phyloP scores from a whole-genome alignment of 2,888 invertebrate species.

The Thera obeliscata region DNA sequence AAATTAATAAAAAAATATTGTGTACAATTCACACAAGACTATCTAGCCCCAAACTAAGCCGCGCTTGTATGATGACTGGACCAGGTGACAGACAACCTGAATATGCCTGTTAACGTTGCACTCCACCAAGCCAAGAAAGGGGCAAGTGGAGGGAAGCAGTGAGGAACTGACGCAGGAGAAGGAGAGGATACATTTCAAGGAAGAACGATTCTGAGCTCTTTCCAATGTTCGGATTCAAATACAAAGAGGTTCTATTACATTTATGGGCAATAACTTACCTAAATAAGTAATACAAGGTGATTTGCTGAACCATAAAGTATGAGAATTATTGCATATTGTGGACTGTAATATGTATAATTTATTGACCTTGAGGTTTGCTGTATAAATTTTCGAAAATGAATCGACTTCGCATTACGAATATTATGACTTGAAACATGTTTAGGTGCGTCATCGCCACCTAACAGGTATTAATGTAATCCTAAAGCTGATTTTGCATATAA shows the following conservation, averaged over 20 bases:
- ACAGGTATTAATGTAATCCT: slow-evolving; percentile 18
- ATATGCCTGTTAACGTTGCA: too few relatives aligned
- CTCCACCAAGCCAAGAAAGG: too few relatives aligned
- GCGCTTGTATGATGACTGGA: too few relatives aligned
- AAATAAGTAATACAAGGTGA: slow-evolving; percentile 18
- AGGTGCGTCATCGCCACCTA: slow-evolving; percentile 7
- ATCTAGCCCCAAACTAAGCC: too few relatives aligned
- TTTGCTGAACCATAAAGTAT: slow-evolving; percentile 25
- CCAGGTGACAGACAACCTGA: too few relatives aligned
- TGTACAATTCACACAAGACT: too few relatives aligned
- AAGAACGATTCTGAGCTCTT: not conserved
- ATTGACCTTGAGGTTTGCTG: slow-evolving; percentile 10
- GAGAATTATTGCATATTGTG: slow-evolving; percentile 29
- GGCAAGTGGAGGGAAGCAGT: too few relatives aligned
- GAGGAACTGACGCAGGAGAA: too few relatives aligned
- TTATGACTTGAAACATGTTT: slow-evolving; percentile 19
- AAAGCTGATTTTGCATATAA: slow-evolving; percentile 17
- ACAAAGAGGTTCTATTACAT: slow-evolving; percentile 26
- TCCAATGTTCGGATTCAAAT: not conserved
- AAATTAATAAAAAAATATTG: too few relatives aligned
- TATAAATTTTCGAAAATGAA: slow-evolving; percentile 25
- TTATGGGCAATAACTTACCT: slow-evolving; percentile 20
- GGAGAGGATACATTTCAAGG: not conserved
- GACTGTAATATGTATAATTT: slow-evolving; percentile 14
- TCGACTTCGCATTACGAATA: slow-evolving; percentile 9